Conservation (phyloP, 2,113 vertebrate species). For the Carassius auratus region DNA sequence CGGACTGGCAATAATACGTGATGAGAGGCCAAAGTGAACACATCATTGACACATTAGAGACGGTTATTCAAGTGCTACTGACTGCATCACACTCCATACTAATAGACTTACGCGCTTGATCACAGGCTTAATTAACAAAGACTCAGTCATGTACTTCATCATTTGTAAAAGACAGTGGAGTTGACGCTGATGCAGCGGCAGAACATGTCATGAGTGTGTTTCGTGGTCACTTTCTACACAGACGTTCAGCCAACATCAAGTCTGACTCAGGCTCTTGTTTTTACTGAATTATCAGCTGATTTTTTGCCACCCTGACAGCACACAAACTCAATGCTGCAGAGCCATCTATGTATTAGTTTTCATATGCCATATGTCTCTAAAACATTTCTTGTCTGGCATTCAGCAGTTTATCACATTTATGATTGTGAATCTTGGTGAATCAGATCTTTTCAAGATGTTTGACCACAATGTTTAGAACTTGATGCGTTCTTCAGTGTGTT, state of each 20-base stretch:
- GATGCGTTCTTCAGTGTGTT: neutral
- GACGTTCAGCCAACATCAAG: neutral
- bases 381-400: neutral
- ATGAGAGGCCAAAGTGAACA: constrained; percentile 12
- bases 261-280: neutral
- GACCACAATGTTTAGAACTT: neutral
- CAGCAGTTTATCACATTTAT: neutral
- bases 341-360: neutral
- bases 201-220: neutral
- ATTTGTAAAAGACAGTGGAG: neutral
- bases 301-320: neutral
- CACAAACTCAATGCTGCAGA: neutral
- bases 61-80: neutral
- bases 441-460: neutral
- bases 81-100: constrained; percentile 2
- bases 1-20: constrained; percentile 19
- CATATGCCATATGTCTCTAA: neutral
- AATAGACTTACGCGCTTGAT: neutral
- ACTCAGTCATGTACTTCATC: neutral
- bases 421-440: constrained; percentile 2
- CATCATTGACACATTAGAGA: neutral
- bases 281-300: neutral
- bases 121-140: constrained; percentile 3
- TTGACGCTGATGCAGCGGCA: neutral
- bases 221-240: neutral